Conservation (phyloP, 1,140 invertebrate genomes). For the Drosophila sechellia region DNA sequence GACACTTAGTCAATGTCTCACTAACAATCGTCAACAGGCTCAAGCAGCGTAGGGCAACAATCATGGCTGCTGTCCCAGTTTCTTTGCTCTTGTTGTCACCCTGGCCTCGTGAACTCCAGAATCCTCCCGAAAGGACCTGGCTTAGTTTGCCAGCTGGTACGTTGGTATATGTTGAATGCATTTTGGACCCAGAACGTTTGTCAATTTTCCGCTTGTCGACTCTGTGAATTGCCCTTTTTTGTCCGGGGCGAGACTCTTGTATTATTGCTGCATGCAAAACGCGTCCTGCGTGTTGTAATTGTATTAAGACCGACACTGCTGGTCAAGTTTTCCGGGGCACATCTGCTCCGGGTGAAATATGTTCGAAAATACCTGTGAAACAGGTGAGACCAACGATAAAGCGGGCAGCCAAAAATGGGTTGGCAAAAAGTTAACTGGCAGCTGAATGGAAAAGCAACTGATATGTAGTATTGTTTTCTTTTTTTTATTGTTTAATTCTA, state of each 20-base stretch:
- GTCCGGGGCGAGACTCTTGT: conserved; percentile 19
- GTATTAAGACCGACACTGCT: conserved; percentile 13
- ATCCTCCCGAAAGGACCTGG: conserved; percentile 9
- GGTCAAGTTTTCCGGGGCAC: conserved; percentile 5
- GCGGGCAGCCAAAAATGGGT: not conserved
- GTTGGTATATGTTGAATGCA: conserved; percentile 44
- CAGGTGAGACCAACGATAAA: conserved; percentile 23
- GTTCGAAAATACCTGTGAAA: conserved; percentile 20
- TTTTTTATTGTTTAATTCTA: too few species aligned
- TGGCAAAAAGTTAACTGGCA: conserved; percentile 4
- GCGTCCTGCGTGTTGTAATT: conserved; percentile 35
- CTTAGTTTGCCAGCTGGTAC: conserved; percentile 3
- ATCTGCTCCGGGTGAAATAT: conserved; percentile 24
- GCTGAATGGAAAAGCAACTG: conserved; percentile 2
- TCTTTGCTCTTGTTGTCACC: conserved; percentile 39
- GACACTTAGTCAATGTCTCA: conserved; percentile 81
- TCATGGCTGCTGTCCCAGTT: conserved; percentile 36
- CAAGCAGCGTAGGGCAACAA: conserved; percentile 68
- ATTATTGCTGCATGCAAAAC: conserved; percentile 38
- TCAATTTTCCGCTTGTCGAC: conserved; percentile 80
- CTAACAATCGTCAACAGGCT: conserved; percentile 82
- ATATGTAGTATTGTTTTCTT: not conserved
- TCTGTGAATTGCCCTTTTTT: conserved; percentile 71
- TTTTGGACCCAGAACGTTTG: conserved; percentile 71
- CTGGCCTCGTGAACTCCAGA: conserved; percentile 13